These are phyloP conservation scores for Dolichallabes microphthalmus DNA, from an alignment of 2,113 vertebrate genomes.

Conservation along the genomic window DNA sequence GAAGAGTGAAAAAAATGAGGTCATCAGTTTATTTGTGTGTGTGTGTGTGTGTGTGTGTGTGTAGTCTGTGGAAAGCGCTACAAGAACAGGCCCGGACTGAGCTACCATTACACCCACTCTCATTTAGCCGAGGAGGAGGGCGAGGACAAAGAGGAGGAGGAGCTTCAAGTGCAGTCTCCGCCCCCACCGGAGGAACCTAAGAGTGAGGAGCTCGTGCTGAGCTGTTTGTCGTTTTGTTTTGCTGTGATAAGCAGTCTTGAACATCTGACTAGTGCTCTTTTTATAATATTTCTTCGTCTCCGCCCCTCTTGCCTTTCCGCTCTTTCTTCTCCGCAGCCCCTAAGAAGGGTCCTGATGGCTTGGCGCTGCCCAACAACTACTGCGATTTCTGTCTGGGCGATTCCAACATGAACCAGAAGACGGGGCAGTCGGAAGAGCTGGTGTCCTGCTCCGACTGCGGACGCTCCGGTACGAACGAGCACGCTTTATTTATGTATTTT, in stretches of 20 bases:
- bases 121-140: slow-evolving; percentile 96
- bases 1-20: background rate
- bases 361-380: slow-evolving; percentile 94
- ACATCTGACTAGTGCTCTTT: background rate
- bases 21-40: slow-evolving; percentile 45
- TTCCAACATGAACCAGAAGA: slow-evolving; percentile 95
- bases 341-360: slow-evolving; percentile 89
- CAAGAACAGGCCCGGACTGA: slow-evolving; percentile 94
- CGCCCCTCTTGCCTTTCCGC: background rate
- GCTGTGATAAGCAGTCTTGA: background rate
- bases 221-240: background rate
- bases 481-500: background rate
- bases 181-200: slow-evolving; percentile 85
- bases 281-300: background rate
- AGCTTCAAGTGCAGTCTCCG: slow-evolving; percentile 77
- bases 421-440: slow-evolving; percentile 88
- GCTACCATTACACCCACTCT: slow-evolving; percentile 96
- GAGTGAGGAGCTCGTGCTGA: slow-evolving; percentile 69
- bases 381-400: slow-evolving; percentile 97
- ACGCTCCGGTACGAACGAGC: slow-evolving; percentile 78
- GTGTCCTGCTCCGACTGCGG: slow-evolving; percentile 97
- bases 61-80: slow-evolving; percentile 96
- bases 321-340: slow-evolving; percentile 67
- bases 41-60: slow-evolving; percentile 51
- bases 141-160: slow-evolving; percentile 86